A percentile compares a stretch with the other conserved stretches of the same genome.
phyloP scores from a whole-genome alignment of 37 sponge, comb jelly and placozoan species.

The Diacarnus erythraeanus region DNA sequence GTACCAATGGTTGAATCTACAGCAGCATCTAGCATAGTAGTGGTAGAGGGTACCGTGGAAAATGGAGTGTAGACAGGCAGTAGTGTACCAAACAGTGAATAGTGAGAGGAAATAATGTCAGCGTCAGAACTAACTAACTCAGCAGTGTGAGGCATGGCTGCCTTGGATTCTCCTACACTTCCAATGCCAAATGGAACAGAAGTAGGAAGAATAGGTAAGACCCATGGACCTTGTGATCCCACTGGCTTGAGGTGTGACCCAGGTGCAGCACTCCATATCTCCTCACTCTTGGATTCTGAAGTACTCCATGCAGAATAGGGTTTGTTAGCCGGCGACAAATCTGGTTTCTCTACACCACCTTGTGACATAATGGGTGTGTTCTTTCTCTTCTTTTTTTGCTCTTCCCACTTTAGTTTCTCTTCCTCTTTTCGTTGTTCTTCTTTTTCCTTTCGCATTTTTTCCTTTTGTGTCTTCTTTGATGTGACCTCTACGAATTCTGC shows the following conservation, averaged over 20 bases:
- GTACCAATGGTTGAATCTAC: constrained; percentile 11
- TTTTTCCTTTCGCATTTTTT: constrained; percentile 45
- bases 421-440: constrained; percentile 39
- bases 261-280: constrained; percentile 34
- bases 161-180: neutral
- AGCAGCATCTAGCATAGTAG: constrained; percentile 33
- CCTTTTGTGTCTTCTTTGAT: constrained; percentile 59
- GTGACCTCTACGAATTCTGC: constrained; percentile 62
- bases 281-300: neutral
- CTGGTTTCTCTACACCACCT: neutral
- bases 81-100: neutral
- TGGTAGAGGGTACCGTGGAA: neutral
- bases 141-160: constrained; percentile 17
- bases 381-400: constrained; percentile 29
- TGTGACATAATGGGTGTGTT: neutral
- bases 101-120: neutral
- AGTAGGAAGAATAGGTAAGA: neutral
- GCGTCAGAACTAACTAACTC: constrained; percentile 7
- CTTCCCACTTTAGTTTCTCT: constrained; percentile 13
- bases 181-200: neutral
- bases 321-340: neutral
- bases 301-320: constrained; percentile 26
- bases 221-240: neutral
- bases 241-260: constrained; percentile 43
- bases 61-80: neutral